phyloP scores from a whole-genome alignment of 2,888 invertebrate genomes.

The Caenorhabditis virilis region DNA sequence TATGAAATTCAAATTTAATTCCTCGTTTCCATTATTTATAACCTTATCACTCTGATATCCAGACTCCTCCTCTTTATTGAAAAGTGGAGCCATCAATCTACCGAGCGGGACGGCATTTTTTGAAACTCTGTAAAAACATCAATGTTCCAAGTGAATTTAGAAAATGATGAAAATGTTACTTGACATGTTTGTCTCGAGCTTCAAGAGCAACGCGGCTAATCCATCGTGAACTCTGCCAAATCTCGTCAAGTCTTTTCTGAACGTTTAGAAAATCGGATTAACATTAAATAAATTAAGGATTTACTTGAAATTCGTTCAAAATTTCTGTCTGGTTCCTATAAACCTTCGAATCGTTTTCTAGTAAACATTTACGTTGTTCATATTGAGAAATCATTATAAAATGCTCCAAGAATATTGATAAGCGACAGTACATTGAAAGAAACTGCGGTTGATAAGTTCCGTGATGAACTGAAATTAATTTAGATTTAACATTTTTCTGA shows the following conservation, averaged over 20 bases:
- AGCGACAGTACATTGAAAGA: slow-evolving; percentile 85
- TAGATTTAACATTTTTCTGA: background rate
- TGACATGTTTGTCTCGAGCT: slow-evolving; percentile 79
- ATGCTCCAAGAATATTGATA: slow-evolving; percentile 90
- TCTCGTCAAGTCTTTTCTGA: slow-evolving; percentile 78
- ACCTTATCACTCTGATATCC: slow-evolving; percentile 6
- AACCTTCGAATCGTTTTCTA: slow-evolving; percentile 58
- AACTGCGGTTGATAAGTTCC: slow-evolving; percentile 90
- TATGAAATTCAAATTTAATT: too few species aligned
- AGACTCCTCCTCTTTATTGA: slow-evolving; percentile 4
- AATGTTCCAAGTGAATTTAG: background rate
- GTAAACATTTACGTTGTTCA: slow-evolving; percentile 61
- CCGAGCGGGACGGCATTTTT: slow-evolving; percentile 68
- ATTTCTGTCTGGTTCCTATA: slow-evolving; percentile 55
- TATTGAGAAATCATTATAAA: slow-evolving; percentile 70
- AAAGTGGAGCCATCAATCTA: slow-evolving; percentile 50
- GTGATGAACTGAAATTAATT: slow-evolving; percentile 91
- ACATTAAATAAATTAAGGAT: background rate
- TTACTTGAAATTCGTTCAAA: slow-evolving; percentile 81
- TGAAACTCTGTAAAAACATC: slow-evolving; percentile 41
- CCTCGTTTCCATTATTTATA: too few species aligned
- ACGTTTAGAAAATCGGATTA: slow-evolving; percentile 5
- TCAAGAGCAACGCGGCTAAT: slow-evolving; percentile 91
- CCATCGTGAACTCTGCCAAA: slow-evolving; percentile 95
- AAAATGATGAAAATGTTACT: slow-evolving; percentile 35